Conservation (phyloP, 2,797 vertebrate genomes). For the Podarcis siculus region DNA sequence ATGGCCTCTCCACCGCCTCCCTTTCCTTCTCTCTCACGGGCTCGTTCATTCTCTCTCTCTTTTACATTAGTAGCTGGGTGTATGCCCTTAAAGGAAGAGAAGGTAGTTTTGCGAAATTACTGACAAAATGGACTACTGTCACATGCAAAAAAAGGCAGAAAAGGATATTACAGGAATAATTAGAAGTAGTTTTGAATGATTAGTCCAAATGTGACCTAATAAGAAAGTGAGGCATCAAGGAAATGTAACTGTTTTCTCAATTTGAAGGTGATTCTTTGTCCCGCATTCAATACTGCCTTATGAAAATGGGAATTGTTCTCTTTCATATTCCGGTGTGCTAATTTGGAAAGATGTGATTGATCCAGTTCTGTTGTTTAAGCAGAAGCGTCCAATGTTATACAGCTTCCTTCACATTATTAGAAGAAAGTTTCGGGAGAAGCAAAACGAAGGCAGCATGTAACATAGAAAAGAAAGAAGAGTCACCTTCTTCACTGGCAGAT, state of each 20-base stretch:
- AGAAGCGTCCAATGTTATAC: conserved; percentile 40
- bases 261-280: conserved; percentile 65
- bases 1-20: conserved; percentile 14
- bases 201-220: conserved; percentile 67
- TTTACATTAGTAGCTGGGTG: conserved; percentile 67
- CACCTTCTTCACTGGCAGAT: conserved; percentile 65
- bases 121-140: conserved; percentile 62
- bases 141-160: conserved; percentile 31
- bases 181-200: conserved; percentile 62
- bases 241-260: conserved; percentile 74
- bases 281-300: conserved; percentile 45
- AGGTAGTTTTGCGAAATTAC: conserved; percentile 64
- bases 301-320: conserved; percentile 48
- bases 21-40: conserved; percentile 45
- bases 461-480: conserved; percentile 60
- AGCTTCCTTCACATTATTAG: conserved; percentile 67
- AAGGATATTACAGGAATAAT: conserved; percentile 70
- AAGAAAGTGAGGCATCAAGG: conserved; percentile 72
- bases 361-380: conserved; percentile 52
- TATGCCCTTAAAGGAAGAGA: conserved; percentile 73
- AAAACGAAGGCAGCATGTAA: conserved; percentile 62
- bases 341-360: conserved; percentile 70
- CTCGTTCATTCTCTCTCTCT: conserved; percentile 49
- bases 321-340: conserved; percentile 60
- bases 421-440: conserved; percentile 64